A percentile compares a stretch with the other conserved stretches of the same genome.
phyloP scores from a whole-genome alignment of 1,140 invertebrate species.

The Cephus cinctus region DNA sequence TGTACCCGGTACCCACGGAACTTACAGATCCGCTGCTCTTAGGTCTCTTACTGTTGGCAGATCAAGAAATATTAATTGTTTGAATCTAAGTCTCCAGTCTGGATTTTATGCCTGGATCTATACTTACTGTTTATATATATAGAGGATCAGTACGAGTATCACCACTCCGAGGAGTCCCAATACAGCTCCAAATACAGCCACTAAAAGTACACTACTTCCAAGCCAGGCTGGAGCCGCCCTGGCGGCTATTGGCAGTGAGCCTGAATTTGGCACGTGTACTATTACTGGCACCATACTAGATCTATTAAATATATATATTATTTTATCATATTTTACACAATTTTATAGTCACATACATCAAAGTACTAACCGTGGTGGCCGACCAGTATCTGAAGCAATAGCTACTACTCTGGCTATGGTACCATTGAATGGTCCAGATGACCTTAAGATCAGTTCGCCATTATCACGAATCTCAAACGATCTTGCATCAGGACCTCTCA shows the following conservation, averaged over 20 bases:
- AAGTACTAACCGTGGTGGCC: constrained; percentile 66
- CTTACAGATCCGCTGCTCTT: constrained; percentile 51
- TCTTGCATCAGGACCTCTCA: constrained; percentile 70
- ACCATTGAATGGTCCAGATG: constrained; percentile 61
- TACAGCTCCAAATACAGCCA: constrained; percentile 70
- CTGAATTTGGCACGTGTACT: constrained; percentile 65
- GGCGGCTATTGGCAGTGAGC: constrained; percentile 50
- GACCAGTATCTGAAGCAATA: constrained; percentile 77
- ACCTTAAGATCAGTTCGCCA: constrained; percentile 58
- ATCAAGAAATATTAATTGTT: too few relatives aligned
- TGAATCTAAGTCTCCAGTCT: too few relatives aligned
- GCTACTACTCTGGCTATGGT: constrained; percentile 66
- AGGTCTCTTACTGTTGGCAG: constrained; percentile 52
- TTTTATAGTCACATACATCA: constrained; percentile 13
- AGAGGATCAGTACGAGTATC: constrained; percentile 70
- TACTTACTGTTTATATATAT: constrained; percentile 76
- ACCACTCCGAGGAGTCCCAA: constrained; percentile 71
- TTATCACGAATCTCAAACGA: constrained; percentile 56
- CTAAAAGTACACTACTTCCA: constrained; percentile 60
- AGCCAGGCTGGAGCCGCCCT: constrained; percentile 52
- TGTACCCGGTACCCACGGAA: constrained; percentile 46
- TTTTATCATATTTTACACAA: constrained; percentile 7
- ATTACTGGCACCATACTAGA: constrained; percentile 71
- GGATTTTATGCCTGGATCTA: too few relatives aligned
- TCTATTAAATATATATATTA: constrained; percentile 42